phyloP scores from a whole-genome alignment of 1,140 invertebrate species.

The Drosophila bipectinata region DNA sequence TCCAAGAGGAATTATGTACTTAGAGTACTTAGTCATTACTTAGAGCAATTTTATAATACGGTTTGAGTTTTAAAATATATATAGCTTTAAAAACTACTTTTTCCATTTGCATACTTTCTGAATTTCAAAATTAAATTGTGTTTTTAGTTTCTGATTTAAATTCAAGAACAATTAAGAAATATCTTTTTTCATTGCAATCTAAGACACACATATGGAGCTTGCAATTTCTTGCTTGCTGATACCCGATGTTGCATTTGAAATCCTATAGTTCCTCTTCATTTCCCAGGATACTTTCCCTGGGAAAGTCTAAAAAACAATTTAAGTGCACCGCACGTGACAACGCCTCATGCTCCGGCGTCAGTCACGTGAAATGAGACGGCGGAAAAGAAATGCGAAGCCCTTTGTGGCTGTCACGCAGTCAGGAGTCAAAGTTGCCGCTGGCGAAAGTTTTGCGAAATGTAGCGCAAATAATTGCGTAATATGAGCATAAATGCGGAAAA shows the following conservation, averaged over 20 bases:
- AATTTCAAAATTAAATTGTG: no score
- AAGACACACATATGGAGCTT: not conserved
- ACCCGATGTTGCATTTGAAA: not conserved
- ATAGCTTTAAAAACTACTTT: no score
- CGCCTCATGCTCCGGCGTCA: constrained; percentile 23
- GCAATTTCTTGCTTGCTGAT: not conserved
- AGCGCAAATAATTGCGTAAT: constrained; percentile 68
- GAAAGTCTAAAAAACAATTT: constrained; percentile 26
- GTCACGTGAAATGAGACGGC: constrained; percentile 60
- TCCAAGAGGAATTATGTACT: no score
- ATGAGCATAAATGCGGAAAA: constrained; percentile 37
- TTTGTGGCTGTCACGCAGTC: constrained; percentile 43
- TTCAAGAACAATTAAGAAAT: not conserved
- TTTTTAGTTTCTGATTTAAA: not conserved
- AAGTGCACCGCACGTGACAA: constrained; percentile 58
- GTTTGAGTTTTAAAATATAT: no score
- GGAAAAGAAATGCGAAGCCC: constrained; percentile 43
- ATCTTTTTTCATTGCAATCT: not conserved
- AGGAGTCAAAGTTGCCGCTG: constrained; percentile 58
- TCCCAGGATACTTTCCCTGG: not conserved
- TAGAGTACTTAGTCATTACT: no score
- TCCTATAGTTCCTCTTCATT: not conserved
- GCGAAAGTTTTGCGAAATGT: constrained; percentile 52
- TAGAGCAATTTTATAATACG: no score
- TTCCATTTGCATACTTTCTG: no score